Evolutionary conservation across 2,113 vertebrate species (phyloP), one percentile per base, ranked within the genome.

Genomic region (Merops nubicus): DNA sequence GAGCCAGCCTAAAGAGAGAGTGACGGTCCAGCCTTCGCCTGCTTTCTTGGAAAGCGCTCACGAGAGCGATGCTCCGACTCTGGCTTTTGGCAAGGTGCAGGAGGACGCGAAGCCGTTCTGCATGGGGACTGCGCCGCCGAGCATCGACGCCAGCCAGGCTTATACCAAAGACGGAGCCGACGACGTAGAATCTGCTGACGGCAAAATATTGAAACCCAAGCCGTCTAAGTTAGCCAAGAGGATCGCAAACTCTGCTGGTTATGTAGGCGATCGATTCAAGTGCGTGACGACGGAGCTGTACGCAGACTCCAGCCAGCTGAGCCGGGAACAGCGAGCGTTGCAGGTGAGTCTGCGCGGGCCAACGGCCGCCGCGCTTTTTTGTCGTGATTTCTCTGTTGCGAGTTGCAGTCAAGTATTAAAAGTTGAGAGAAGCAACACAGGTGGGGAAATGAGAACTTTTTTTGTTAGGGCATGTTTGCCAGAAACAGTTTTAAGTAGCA

Each of bases 231-330:
- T 99, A 97, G 99, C 99, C 78, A 99, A 99, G 94, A 98, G 99
- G 96, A 99, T 99, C 3, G 99, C 99, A 34, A 99, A 99, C 98
- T 99, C 99, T 31, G 98, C 99, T 0, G 99, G 99, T 98, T 99
- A 99, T 10, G 99, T 99, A 97, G 99, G 99, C 85, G 99, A 99
- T 96, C 99, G 99, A 85, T 99, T 99, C 98, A 99, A 99, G 98
- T 99, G 99, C 72, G 98, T 99, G 98, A 99, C 99, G 38, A 99
- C 99, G 0, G 99, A 99, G 95, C 98, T 99, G 94, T 99, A 99
- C 5, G 99, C 99, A 2, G 99, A 99, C 97, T 99, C 99, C 95
- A 99, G 99, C 98, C 99, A 99, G 97, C 98, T 99, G 94, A 99
- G 99, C 98, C 98, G 99, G 69, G 99, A 99, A 97, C 99, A 99